phyloP scores from a whole-genome alignment of 2,113 vertebrate species.

The Chaetorhynchus papuensis region DNA sequence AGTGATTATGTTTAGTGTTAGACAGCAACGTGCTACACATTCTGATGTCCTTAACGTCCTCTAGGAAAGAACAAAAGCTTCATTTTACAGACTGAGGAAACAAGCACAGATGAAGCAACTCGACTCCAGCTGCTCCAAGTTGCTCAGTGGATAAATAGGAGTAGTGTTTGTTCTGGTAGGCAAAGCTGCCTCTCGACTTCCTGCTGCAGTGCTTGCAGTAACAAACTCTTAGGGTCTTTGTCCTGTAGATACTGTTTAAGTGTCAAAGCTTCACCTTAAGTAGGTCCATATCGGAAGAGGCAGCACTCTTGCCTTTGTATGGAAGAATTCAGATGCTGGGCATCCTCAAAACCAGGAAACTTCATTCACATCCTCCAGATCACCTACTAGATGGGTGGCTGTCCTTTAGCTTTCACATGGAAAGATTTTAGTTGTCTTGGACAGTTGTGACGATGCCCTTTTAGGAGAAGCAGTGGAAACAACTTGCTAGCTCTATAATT shows the following conservation, averaged over 20 bases:
- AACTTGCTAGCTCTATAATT: not conserved
- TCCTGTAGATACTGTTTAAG: not conserved
- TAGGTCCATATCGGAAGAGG: not conserved
- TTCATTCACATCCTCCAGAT: not conserved
- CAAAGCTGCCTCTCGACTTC: not conserved
- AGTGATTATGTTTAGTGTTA: not conserved
- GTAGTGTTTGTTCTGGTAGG: not conserved
- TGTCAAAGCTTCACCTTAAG: not conserved
- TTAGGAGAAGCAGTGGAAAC: not conserved
- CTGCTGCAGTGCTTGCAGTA: not conserved
- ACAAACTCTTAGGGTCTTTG: not conserved
- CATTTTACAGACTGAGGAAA: not conserved
- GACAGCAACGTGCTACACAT: not conserved
- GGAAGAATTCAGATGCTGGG: not conserved
- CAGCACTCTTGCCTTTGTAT: not conserved
- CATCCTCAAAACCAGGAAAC: not conserved
- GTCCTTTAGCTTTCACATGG: not conserved
- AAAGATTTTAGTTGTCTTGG: not conserved
- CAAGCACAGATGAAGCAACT: conserved; percentile 1
- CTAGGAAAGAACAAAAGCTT: not conserved
- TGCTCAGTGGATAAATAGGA: not conserved
- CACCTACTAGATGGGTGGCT: not conserved
- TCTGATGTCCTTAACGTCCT: not conserved
- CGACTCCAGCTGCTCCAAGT: conserved; percentile 4
- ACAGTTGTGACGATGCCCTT: not conserved